A percentile compares a stretch with the other conserved stretches of the same genome.
phyloP scores from a whole-genome alignment of 2,797 vertebrate genomes.

The Trematomus bernacchii region DNA sequence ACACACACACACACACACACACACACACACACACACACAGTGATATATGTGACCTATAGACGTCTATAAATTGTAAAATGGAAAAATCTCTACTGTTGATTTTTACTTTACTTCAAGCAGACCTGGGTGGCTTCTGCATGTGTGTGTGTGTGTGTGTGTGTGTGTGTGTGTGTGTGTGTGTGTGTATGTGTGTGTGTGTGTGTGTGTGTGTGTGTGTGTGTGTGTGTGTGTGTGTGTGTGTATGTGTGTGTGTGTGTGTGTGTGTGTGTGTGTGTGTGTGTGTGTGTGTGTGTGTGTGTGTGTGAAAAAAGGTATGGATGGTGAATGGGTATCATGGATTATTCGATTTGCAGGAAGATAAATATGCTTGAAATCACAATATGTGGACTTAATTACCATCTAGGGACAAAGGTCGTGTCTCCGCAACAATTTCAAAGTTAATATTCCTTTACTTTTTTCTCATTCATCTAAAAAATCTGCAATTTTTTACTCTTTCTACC shows the following conservation, averaged over 20 bases:
- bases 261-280: not conserved
- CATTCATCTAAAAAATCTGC: not conserved
- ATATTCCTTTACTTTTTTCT: not conserved
- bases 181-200: not conserved
- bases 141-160: not conserved
- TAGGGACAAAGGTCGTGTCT: not conserved
- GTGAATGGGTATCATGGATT: not conserved
- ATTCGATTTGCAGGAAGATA: not conserved
- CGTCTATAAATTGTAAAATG: constrained; percentile 58
- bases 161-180: not conserved
- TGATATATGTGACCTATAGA: constrained; percentile 35
- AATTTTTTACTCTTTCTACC: not conserved
- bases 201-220: not conserved
- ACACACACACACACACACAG: constrained; percentile 5
- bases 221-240: not conserved
- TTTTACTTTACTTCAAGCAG: constrained; percentile 38
- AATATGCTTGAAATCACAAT: not conserved
- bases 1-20: not conserved
- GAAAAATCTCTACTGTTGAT: constrained; percentile 54
- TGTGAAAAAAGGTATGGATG: not conserved
- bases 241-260: not conserved
- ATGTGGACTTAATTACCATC: not conserved
- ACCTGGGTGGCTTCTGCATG: constrained; percentile 53
- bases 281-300: not conserved
- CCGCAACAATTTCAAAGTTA: not conserved